Base-by-base conservation (phyloP, 2,888 invertebrate genomes). In the Phengaris alcon region DNA sequence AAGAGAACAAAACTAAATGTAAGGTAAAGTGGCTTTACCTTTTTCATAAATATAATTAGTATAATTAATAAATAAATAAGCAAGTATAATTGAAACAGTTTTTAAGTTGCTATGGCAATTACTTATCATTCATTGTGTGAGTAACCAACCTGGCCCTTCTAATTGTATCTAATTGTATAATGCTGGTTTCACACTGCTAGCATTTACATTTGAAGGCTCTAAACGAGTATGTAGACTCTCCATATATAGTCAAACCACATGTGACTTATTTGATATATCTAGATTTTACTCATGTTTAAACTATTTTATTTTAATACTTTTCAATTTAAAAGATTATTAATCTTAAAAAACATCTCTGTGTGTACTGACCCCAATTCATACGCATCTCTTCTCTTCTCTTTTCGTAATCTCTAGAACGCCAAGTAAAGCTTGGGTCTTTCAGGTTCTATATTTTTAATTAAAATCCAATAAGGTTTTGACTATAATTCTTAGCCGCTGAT, bases 81-180 rank as follows among this genome's bases (percentile, higher is more conserved):
- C 44, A 7, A 35, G 3, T 35, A 35, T 44, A 44, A n/a, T n/a
- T 68, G 44, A n/a, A n/a, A 69, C 46, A n/a, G 48, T 59, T 74
- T 64, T 51, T 0, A n/a, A 69, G 69, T 74, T 76, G 35, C 74
- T 74, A 52, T 70, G 64, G 52, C 69, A 76, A 76, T 74, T 74
- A 74, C 48, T 22, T 35, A 74, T 68, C 68, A 51, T 68, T 35
- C 22, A 35, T 35, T 51, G 44, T 64, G 54, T 52, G 54, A 68
- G 64, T 68, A 74, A 74, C 54, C 68, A 10, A 15, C 68, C 68
- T 54, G 64, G 68, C 74, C 74, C 74, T 54, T 74, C 74, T 74
- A 74, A 74, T 74, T 74, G 68, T 35, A 13, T 54, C 8, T 74
- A 74, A 74, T 74, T 74, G 74, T 68, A 48, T 69, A 69, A 69